These are phyloP conservation scores for Molossus molossus DNA, from an alignment of 2,797 vertebrate species.

Conservation along the genomic window DNA sequence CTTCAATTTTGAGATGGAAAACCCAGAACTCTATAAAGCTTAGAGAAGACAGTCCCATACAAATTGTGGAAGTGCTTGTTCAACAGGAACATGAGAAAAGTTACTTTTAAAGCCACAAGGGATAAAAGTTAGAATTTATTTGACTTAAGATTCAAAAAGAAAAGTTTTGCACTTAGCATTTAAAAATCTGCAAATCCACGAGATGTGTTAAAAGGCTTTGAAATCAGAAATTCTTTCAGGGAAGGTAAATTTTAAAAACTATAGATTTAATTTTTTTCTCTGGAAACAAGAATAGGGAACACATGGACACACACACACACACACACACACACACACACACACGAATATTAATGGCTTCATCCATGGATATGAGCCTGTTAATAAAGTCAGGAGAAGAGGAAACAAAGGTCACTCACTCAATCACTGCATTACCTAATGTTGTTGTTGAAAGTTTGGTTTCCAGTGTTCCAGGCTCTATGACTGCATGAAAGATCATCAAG, in stretches of 20 bases:
- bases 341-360: not conserved
- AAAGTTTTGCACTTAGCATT: constrained; percentile 23
- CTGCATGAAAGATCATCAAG: constrained; percentile 72
- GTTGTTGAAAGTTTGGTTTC: constrained; percentile 83
- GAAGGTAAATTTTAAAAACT: constrained; percentile 2
- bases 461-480: constrained; percentile 81
- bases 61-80: not conserved
- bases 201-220: constrained; percentile 17
- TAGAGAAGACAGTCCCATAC: constrained; percentile 26
- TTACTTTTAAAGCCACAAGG: not conserved
- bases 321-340: not conserved
- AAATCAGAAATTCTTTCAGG: constrained; percentile 50
- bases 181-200: constrained; percentile 12
- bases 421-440: constrained; percentile 83
- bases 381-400: not conserved
- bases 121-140: constrained; percentile 48
- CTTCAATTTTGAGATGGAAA: constrained; percentile 60
- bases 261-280: not conserved
- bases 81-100: not conserved
- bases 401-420: not conserved
- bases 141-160: not conserved
- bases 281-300: not conserved
- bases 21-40: not conserved
- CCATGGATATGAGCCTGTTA: not conserved
- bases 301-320: not conserved